Conservation (phyloP, 2,113 vertebrate genomes). For the Salvelinus namaycush region DNA sequence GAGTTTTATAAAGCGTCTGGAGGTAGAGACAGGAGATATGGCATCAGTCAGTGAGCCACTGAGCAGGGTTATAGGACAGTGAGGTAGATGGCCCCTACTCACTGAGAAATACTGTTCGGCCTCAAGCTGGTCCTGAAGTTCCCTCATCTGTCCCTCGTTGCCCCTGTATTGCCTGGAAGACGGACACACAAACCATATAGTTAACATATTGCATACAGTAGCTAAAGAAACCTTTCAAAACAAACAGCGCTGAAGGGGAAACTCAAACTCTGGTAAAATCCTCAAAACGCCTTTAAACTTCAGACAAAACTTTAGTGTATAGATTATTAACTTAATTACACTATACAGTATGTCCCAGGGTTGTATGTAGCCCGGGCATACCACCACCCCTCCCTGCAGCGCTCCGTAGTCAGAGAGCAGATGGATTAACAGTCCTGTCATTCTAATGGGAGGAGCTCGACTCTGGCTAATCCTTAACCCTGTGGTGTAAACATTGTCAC, state of each 20-base stretch:
- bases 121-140: slow-evolving; percentile 98
- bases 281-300: no score
- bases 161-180: slow-evolving; percentile 90
- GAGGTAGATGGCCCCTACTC: slow-evolving; percentile 54
- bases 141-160: slow-evolving; percentile 99
- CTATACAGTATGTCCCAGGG: neutral
- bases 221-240: no score
- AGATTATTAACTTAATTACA: no score
- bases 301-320: no score
- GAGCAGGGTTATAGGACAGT: neutral
- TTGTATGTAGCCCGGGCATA: slow-evolving; percentile 2
- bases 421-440: slow-evolving; percentile 43
- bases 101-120: slow-evolving; percentile 99
- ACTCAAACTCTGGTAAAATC: no score
- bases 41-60: neutral
- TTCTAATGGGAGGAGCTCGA: slow-evolving; percentile 29
- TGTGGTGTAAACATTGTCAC: slow-evolving; percentile 54
- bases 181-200: slow-evolving; percentile 5
- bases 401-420: neutral
- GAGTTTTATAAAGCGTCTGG: slow-evolving; percentile 99
- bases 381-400: slow-evolving; percentile 13
- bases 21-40: neutral
- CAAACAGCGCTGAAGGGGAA: no score
- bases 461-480: slow-evolving; percentile 62
- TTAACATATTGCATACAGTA: no score